Percentiles rank a stretch among this genome's conserved stretches.
These are phyloP conservation scores for Toxotes lorentzi DNA, from an alignment of 2,797 vertebrate genomes.

Conservation along the genomic window DNA sequence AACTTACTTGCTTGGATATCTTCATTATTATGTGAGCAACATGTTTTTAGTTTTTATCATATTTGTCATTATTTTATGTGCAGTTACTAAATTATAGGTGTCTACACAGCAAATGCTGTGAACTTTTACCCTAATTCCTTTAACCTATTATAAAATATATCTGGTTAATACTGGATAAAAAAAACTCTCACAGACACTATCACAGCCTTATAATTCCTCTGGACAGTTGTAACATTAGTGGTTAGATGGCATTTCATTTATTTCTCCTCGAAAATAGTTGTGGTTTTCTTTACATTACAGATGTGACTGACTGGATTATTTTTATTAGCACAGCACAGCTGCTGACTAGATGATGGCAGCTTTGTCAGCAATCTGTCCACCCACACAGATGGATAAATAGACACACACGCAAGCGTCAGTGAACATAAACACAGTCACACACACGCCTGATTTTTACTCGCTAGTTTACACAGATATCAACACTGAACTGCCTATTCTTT, in stretches of 20 bases:
- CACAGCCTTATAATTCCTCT: background rate
- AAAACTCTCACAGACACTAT: conserved; percentile 18
- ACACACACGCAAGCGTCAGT: conserved; percentile 44
- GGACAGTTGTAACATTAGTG: conserved; percentile 8
- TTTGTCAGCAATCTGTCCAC: conserved; percentile 63
- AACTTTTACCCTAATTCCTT: background rate
- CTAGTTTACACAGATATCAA: conserved; percentile 47
- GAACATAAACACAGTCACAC: conserved; percentile 52
- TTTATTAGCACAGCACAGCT: conserved; percentile 57
- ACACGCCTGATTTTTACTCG: conserved; percentile 11
- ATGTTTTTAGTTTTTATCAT: background rate
- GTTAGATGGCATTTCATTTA: conserved; percentile 21
- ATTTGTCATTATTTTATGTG: background rate
- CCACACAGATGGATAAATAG: conserved; percentile 56
- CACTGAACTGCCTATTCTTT: conserved; percentile 35
- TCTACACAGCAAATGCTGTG: background rate
- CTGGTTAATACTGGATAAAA: conserved; percentile 7
- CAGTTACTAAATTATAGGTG: background rate
- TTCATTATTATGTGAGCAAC: background rate
- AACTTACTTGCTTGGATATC: too few species aligned
- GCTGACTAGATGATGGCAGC: conserved; percentile 49
- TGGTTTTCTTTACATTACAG: conserved; percentile 42
- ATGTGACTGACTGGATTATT: conserved; percentile 60
- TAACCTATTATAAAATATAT: background rate
- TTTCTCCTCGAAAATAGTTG: conserved; percentile 32